Conservation (phyloP, 2,888 invertebrate genomes). For the Junonia oenone region DNA sequence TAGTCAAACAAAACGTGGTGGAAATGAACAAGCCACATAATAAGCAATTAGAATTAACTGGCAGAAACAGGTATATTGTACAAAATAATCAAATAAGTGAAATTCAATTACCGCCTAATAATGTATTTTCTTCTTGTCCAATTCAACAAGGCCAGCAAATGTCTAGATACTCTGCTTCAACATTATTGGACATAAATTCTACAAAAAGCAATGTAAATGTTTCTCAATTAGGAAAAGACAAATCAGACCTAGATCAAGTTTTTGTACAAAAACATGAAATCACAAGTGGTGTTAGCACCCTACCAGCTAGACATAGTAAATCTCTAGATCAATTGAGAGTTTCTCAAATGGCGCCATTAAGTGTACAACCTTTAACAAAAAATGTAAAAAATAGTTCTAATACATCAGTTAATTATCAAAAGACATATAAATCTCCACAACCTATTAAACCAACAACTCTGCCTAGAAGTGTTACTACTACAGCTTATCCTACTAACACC, state of each 20-base stretch:
- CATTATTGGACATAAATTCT: constrained; percentile 69
- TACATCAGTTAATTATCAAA: constrained; percentile 68
- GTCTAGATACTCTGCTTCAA: constrained; percentile 81
- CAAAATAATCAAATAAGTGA: constrained; percentile 77
- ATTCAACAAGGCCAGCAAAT: constrained; percentile 70
- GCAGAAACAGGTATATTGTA: constrained; percentile 72
- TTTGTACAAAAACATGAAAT: constrained; percentile 63
- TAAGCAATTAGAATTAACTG: constrained; percentile 70
- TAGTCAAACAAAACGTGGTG: constrained; percentile 66
- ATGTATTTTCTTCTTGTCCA: constrained; percentile 60
- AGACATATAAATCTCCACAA: constrained; percentile 60
- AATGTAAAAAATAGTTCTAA: constrained; percentile 61
- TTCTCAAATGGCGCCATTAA: constrained; percentile 61
- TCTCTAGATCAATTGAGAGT: constrained; percentile 88
- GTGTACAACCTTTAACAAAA: constrained; percentile 54
- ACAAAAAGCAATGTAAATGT: constrained; percentile 50
- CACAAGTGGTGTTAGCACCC: constrained; percentile 70
- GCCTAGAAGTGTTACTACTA: constrained; percentile 71
- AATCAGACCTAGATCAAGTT: constrained; percentile 49
- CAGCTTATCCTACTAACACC: constrained; percentile 66
- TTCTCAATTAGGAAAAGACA: constrained; percentile 51
- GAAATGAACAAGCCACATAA: constrained; percentile 63
- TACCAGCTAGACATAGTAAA: constrained; percentile 88
- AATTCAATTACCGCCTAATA: constrained; percentile 69
- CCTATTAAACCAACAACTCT: constrained; percentile 71